phyloP scores from a whole-genome alignment of 2,888 invertebrate genomes.

The Phlogophora meticulosa region DNA sequence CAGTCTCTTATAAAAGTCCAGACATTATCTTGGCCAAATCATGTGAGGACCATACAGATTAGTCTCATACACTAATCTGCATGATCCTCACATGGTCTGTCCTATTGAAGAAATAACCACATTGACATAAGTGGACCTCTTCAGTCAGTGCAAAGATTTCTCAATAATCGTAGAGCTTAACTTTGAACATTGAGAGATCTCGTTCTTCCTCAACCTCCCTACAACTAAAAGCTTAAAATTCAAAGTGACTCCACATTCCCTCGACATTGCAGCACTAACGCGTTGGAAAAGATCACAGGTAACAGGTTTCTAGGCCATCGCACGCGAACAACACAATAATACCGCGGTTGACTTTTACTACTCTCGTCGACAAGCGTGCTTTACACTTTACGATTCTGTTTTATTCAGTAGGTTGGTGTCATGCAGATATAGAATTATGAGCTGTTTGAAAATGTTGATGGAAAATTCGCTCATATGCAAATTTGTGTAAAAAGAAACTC shows the following conservation, averaged over 20 bases:
- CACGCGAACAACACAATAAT: constrained; percentile 47
- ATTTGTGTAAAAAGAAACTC: no score
- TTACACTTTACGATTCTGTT: constrained; percentile 39
- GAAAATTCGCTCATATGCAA: not conserved
- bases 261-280: constrained; percentile 37
- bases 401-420: constrained; percentile 23
- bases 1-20: no score
- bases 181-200: not conserved
- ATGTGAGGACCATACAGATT: no score
- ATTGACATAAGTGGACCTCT: no score
- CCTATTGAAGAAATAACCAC: no score
- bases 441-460: not conserved
- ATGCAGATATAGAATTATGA: constrained; percentile 19
- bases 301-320: constrained; percentile 60
- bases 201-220: not conserved
- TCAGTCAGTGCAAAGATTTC: no score
- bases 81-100: no score
- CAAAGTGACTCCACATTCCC: constrained; percentile 44
- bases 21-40: no score
- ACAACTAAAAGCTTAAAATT: constrained; percentile 23
- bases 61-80: no score
- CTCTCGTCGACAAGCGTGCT: constrained; percentile 44
- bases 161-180: not conserved
- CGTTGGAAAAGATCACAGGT: constrained; percentile 57
- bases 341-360: constrained; percentile 51